These are phyloP conservation scores for Pelecanoides urinatrix DNA, from an alignment of 2,113 vertebrate species.

Conservation along the genomic window DNA sequence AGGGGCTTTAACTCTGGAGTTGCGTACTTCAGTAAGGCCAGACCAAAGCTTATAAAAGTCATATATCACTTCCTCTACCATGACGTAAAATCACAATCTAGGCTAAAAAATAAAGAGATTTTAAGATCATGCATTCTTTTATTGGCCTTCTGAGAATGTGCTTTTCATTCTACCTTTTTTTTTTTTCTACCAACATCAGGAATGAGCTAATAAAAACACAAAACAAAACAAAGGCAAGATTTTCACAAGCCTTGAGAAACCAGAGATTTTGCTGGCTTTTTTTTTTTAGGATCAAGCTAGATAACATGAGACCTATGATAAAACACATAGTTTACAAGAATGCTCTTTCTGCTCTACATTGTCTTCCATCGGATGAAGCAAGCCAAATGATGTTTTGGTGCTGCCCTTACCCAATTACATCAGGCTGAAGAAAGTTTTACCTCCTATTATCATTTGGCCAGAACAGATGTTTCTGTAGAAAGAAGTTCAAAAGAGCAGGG, in stretches of 20 bases:
- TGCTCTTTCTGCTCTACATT: neutral
- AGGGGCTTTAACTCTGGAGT: neutral
- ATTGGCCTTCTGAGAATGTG: neutral
- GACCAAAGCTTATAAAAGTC: neutral
- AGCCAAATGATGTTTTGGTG: neutral
- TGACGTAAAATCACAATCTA: neutral
- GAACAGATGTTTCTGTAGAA: neutral
- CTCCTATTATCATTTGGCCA: neutral
- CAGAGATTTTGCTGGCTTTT: neutral
- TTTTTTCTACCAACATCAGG: neutral
- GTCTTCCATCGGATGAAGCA: neutral
- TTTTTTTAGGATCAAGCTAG: neutral
- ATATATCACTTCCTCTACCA: neutral
- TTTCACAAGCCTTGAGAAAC: constrained; percentile 10
- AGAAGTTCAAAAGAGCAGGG: neutral
- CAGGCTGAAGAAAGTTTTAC: neutral
- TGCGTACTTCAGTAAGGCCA: neutral
- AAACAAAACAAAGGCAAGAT: neutral
- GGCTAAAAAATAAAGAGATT: neutral
- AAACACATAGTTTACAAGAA: neutral
- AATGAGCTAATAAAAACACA: neutral
- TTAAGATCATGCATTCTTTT: neutral
- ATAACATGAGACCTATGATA: neutral
- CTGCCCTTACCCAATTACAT: neutral
- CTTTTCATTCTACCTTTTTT: neutral